Percentiles rank a stretch among this genome's conserved stretches.
Conservation (phyloP, 2,888 invertebrate species). For the Zaprionus bogoriensis region DNA sequence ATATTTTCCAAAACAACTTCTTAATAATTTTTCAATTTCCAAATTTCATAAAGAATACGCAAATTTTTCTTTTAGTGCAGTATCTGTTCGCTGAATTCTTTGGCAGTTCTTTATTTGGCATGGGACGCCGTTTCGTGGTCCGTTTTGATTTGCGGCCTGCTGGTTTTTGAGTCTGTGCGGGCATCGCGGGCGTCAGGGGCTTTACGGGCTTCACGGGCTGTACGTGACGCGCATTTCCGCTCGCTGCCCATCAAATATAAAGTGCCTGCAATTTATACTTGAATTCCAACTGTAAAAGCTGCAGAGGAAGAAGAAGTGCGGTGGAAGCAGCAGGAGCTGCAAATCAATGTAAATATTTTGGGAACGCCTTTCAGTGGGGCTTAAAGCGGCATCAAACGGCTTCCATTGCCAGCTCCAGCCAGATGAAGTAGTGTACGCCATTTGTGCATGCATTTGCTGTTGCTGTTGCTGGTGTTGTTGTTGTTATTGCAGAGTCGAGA, state of each 20-base stretch:
- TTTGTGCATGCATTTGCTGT: constrained; percentile 20
- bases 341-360: constrained; percentile 78
- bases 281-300: constrained; percentile 44
- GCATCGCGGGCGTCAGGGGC: no score
- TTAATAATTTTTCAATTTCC: no score
- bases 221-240: constrained; percentile 73
- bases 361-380: constrained; percentile 41
- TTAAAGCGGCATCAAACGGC: constrained; percentile 38
- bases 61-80: constrained; percentile 21
- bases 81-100: constrained; percentile 1
- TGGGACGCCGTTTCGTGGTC: constrained; percentile 27
- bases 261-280: constrained; percentile 73
- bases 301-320: background rate
- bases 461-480: constrained; percentile 2
- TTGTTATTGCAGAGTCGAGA: background rate
- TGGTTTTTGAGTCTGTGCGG: constrained; percentile 59
- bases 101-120: constrained; percentile 11
- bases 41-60: no score
- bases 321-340: constrained; percentile 3
- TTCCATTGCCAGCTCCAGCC: constrained; percentile 8
- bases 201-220: constrained; percentile 23
- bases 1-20: no score
- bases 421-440: constrained; percentile 39
- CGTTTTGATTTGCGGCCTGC: constrained; percentile 70
- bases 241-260: constrained; percentile 70